A percentile compares a stretch with the other conserved stretches of the same genome.
phyloP scores from a whole-genome alignment of 2,113 vertebrate genomes.

The Antigone vipio region DNA sequence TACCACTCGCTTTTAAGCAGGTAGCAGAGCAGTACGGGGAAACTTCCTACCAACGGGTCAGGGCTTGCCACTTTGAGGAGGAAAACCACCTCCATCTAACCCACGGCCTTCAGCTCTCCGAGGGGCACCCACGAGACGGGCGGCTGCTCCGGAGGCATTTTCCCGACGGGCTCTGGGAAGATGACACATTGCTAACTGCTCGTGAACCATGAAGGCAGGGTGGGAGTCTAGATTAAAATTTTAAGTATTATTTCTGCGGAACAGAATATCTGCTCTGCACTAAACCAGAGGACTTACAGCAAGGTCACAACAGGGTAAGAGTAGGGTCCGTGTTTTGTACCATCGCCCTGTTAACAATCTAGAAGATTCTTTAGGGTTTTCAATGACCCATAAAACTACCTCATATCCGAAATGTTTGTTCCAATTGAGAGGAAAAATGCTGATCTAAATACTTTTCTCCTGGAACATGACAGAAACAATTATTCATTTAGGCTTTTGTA shows the following conservation, averaged over 20 bases:
- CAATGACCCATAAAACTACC: constrained; percentile 5
- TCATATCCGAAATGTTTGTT: not conserved
- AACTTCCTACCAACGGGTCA: not conserved
- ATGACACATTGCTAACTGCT: not conserved
- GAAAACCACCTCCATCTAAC: not conserved
- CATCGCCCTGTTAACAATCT: not conserved
- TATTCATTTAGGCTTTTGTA: not conserved
- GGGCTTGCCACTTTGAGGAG: not conserved
- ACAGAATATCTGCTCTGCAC: not conserved
- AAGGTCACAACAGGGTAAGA: not conserved
- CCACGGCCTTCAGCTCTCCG: not conserved
- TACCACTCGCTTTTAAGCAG: not conserved
- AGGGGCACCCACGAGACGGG: accelerated
- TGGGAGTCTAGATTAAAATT: not conserved
- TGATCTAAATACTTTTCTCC: constrained; percentile 9
- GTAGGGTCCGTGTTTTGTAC: not conserved
- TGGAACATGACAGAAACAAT: constrained; percentile 22
- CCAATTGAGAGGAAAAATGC: not conserved
- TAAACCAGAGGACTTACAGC: not conserved
- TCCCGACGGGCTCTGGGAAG: not conserved
- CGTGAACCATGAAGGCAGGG: not conserved
- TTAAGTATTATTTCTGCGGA: not conserved
- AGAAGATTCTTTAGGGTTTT: not conserved
- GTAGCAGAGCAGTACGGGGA: not conserved
- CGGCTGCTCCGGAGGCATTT: not conserved